phyloP scores from a whole-genome alignment of 2,113 vertebrate genomes.

The Tragelaphus imberbis region DNA sequence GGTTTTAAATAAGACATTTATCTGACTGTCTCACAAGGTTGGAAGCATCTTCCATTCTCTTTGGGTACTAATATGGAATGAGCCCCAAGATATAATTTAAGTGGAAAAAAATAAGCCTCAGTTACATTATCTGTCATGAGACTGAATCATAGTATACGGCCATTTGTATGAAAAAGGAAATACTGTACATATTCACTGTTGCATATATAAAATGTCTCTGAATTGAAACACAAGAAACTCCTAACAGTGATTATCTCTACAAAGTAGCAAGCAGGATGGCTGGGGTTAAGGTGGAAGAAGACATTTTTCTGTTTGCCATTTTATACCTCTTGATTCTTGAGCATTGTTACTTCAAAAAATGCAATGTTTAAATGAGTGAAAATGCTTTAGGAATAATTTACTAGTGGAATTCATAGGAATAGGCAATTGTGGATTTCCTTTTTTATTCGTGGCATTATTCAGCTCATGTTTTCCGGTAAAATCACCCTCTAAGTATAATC shows the following conservation, averaged over 20 bases:
- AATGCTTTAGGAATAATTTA: not conserved
- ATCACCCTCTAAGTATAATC: slow-evolving; percentile 4
- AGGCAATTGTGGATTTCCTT: not conserved
- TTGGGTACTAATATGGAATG: not conserved
- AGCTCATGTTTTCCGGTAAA: not conserved
- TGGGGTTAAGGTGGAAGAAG: not conserved
- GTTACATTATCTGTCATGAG: not conserved
- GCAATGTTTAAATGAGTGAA: not conserved
- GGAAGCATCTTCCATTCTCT: not conserved
- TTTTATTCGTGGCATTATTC: not conserved
- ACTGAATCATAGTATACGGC: not conserved
- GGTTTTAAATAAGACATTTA: not conserved
- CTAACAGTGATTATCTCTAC: not conserved
- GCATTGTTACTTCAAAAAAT: not conserved
- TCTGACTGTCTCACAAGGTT: not conserved
- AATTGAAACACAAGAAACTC: not conserved
- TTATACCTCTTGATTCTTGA: slow-evolving; percentile 22
- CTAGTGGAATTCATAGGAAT: not conserved
- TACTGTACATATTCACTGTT: not conserved
- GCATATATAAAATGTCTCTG: not conserved
- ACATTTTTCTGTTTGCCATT: not conserved
- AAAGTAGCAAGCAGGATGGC: not conserved
- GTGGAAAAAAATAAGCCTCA: not conserved
- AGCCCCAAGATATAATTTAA: not conserved
- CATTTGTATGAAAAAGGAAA: not conserved